Base-by-base conservation (phyloP, 2,888 invertebrate genomes). In the Villa cingulata region DNA sequence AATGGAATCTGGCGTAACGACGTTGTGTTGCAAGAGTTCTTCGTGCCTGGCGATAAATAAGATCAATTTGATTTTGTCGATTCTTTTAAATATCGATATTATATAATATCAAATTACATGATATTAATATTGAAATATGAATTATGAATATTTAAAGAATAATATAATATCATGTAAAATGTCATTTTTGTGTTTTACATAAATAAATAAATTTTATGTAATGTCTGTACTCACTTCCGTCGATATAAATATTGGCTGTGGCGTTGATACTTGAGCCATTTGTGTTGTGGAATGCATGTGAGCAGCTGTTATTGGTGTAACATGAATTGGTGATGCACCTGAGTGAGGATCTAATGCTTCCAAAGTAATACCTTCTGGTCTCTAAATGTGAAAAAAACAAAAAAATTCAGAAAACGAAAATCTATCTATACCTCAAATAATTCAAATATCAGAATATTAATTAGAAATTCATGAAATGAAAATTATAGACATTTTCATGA, bases 221-320 rank as follows among this genome's bases (percentile, higher is more conserved):
- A n/a, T n/a, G n/a, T n/a, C n/a, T 1, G 12, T 12, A 51, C 53
- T 56, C 50, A 62, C 62, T 53, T 69, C 68, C 45, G 69, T 62
- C 48, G 70, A 68, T 47, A 70, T 66, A 50, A 70, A 65, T 42
- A 70, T 68, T 56, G 65, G 69, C 56, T 64, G 71, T 32, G 76
- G 73, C 50, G 76, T 72, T 44, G 74, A 66, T 37, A 74, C 73
- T 56, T 76, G 76, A 39, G 74, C 67, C 38, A 72, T 65, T 48
- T 66, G 62, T 23, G 65, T 64, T 18, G 65, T 65, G 37, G 66
- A 65, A 53, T 65, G 67, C 43, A 71, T 70, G 49, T 70, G 69
- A 51, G 70, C 70, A 48, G 73, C 60, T 46, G 59, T 61, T 56
- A 68, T 63, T 29, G 66, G 72, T 47, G 69, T 72, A 54, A 69